Base-by-base conservation (phyloP, 2,888 invertebrate species). In the Acheta domesticus region DNA sequence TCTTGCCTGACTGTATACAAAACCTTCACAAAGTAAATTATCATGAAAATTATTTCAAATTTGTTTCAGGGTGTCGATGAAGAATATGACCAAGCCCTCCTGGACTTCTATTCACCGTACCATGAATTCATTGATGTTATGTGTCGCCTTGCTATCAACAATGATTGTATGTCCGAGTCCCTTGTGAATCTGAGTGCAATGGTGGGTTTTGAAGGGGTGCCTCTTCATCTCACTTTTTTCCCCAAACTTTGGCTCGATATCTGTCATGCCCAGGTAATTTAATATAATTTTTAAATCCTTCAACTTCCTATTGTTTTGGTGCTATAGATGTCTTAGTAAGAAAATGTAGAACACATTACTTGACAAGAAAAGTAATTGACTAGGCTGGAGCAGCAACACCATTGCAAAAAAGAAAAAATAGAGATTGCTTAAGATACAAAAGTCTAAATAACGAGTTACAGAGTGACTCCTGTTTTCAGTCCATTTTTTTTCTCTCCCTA, bases 241-340 rank as follows among this genome's bases (percentile, higher is more conserved):
- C 96, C 97, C 20, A 93, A 96, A 85, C 91, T 97, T 84, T 97
- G 97, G 97, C 90, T 94, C 81, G 97, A 97, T 86, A 94, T 97
- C 78, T 92, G 94, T 84, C 91, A 93, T 82, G 91, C 93, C 14
- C 92, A 92, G 87, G 93, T 92, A 85, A 87, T 86, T 84, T 77
- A 76, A 76, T 74, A 81, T 76, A 87, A 86, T 75, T 86, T 62
- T 14, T 16, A 16, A 62, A 62, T 62, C 12, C 5, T 36, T 36
- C 36, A 36, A 36, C 36, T 36, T 36, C 8, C 5, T 62, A 62
- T 12, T n/a, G 14, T 62, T 62, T 19, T 12, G n/a, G 11, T 62
- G 14, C 14, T 12, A 62, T 62, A 19, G 11, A 11, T 62, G n/a
- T 62, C 1, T 16, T 19, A 12, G 14, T 14, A n/a, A n/a, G 16